Evolutionary conservation across 1,140 invertebrate genomes (phyloP).

Genomic region (Lysiphlebus fabarum): DNA sequence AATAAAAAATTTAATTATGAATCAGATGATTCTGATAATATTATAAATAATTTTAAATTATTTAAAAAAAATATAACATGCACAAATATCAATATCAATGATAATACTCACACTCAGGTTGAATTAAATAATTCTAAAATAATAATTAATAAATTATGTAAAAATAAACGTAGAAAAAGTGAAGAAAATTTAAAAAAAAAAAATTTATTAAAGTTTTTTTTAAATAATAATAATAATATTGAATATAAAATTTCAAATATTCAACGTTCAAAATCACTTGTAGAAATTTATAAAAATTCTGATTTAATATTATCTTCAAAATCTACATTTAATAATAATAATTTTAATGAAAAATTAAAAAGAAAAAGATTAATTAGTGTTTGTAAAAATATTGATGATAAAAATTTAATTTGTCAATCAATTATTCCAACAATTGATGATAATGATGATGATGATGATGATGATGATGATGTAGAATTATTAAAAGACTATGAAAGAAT

Average conservation of each 20-base stretch:
- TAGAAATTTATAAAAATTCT: slow-evolving; percentile 31
- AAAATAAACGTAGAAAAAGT: slow-evolving; percentile 30
- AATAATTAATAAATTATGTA: not conserved
- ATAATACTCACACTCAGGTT: slow-evolving; percentile 1
- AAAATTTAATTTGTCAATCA: slow-evolving; percentile 4
- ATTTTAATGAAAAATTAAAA: slow-evolving; percentile 13
- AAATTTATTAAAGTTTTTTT: slow-evolving; percentile 32
- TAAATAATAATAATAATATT: slow-evolving; percentile 21
- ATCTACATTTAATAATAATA: slow-evolving; percentile 7
- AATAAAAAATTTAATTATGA: not conserved
- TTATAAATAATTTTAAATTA: not conserved
- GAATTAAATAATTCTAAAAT: slow-evolving; percentile 6
- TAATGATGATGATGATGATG: slow-evolving; percentile 45
- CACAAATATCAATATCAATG: not conserved
- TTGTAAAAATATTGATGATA: slow-evolving; percentile 7
- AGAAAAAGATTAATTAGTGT: not conserved
- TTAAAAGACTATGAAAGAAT: slow-evolving; percentile 63
- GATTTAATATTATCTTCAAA: slow-evolving; percentile 20
- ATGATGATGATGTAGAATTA: slow-evolving; percentile 53
- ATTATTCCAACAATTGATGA: slow-evolving; percentile 22
- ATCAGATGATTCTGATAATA: not conserved
- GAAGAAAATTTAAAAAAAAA: slow-evolving; percentile 39
- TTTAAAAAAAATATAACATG: not conserved
- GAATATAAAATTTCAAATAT: slow-evolving; percentile 1
- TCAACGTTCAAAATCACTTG: slow-evolving; percentile 34